A percentile compares a stretch with the other conserved stretches of the same genome.
phyloP scores from a whole-genome alignment of 2,797 vertebrate species.

The Rhyacichthys aspro region DNA sequence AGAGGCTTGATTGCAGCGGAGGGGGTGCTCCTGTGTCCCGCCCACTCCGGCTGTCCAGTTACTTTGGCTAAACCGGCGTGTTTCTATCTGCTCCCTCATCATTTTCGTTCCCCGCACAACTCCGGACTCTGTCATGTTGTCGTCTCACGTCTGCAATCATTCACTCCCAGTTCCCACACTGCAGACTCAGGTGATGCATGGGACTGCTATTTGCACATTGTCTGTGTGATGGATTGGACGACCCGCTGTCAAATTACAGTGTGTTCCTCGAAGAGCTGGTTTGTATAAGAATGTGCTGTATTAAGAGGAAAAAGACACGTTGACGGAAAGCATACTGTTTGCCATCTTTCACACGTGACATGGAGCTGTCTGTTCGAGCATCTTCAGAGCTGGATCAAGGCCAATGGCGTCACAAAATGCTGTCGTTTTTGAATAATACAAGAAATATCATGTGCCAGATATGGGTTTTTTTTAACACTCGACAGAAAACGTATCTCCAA shows the following conservation, averaged over 20 bases:
- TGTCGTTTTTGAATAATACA: background rate
- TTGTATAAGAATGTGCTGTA: slow-evolving; percentile 48
- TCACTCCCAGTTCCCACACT: slow-evolving; percentile 25
- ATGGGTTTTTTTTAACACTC: no score
- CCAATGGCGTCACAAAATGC: background rate
- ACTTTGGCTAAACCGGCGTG: slow-evolving; percentile 58
- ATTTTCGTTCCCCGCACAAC: slow-evolving; percentile 35
- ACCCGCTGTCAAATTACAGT: slow-evolving; percentile 57
- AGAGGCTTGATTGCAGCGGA: slow-evolving; percentile 74
- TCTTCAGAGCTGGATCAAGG: background rate
- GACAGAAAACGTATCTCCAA: no score
- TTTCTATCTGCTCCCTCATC: slow-evolving; percentile 51
- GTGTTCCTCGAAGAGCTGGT: slow-evolving; percentile 19
- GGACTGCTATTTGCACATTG: slow-evolving; percentile 45
- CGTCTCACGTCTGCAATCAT: slow-evolving; percentile 33
- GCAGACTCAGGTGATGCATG: slow-evolving; percentile 51
- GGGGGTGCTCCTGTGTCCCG: slow-evolving; percentile 59
- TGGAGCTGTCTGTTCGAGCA: slow-evolving; percentile 1
- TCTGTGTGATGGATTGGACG: slow-evolving; percentile 63
- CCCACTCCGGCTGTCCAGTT: slow-evolving; percentile 75
- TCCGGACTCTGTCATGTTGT: slow-evolving; percentile 26
- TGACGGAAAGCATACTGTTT: background rate
- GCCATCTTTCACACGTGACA: slow-evolving; percentile 6
- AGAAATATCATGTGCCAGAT: no score
- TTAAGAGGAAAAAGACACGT: slow-evolving; percentile 38